Base-by-base conservation (phyloP, 2,888 invertebrate species). In the Orthosia gothica region DNA sequence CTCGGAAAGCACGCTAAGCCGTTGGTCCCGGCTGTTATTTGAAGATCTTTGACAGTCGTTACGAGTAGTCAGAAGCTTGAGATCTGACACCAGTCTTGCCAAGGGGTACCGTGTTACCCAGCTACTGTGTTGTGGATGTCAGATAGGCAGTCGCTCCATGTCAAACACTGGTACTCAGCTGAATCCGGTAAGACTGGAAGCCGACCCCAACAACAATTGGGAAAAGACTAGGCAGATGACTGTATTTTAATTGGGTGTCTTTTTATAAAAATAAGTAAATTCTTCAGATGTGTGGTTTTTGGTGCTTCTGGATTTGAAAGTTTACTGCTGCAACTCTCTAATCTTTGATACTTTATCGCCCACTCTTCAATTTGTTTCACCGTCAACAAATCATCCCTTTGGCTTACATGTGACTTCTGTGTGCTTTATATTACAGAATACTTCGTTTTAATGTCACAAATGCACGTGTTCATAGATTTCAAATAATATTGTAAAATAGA, bases 291-390 rank as follows among this genome's bases (percentile, higher is more conserved):
- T 0, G 0, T 55, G 5, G 78, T 70, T 77, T 76, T 59, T 13
- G 63, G 78, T 11, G 76, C 78, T 32, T 64, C 59, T 7, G 64
- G 50, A 40, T 67, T 86, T 86, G 79, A 72, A 9, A 84, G 32
- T 12, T 52, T 47, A 12, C 74, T 74, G 58, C 67, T 67, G 40
- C 79, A 74, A 12, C 49, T 72, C 12, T 70, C 23, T 13, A 84
- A 57, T 32, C 2, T 61, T 62, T 64, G 54, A 49, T 84, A 84
- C 0, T 69, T 52, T 20, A 1, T 16, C 9, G 57, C 40, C 67
- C 64, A 70, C 13, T 70, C 67, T n/a, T 81, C 26, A 12, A 81
- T 16, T 26, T 61, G 55, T 0, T 18, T 20, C 11, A 50, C 52
- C 3, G 59, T 81, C n/a, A 67, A 9, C 0, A 67, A 9, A 32